phyloP scores from a whole-genome alignment of 2,797 vertebrate species.

The Pseudochromis fuscus region DNA sequence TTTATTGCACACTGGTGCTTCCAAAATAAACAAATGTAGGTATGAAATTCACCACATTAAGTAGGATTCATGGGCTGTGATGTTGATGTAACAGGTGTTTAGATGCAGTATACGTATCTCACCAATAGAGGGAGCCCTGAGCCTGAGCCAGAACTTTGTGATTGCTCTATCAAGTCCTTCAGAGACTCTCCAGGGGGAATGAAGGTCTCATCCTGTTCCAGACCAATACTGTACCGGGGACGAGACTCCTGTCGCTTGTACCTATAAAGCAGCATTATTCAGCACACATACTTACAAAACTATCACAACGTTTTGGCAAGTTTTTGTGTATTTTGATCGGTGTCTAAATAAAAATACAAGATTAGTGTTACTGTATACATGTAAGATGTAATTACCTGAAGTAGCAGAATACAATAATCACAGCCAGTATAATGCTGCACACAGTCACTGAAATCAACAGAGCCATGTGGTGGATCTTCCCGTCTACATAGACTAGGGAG shows the following conservation, averaged over 20 bases:
- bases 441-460: conserved; percentile 92
- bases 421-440: conserved; percentile 90
- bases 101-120: conserved; percentile 63
- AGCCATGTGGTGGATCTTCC: conserved; percentile 91
- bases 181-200: conserved; percentile 92
- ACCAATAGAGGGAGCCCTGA: conserved; percentile 99
- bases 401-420: conserved; percentile 94
- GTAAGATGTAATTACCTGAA: conserved; percentile 87
- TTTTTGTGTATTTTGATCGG: too few species aligned
- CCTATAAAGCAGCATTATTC: conserved; percentile 72
- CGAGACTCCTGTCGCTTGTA: conserved; percentile 92
- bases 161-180: conserved; percentile 95
- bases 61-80: not conserved
- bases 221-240: conserved; percentile 92
- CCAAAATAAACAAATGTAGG: not conserved
- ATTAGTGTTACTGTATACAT: not conserved
- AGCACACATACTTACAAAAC: conserved; percentile 2
- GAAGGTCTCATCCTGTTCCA: conserved; percentile 94
- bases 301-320: not conserved
- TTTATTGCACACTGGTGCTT: not conserved
- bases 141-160: conserved; percentile 96
- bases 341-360: too few species aligned
- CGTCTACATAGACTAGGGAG: conserved; percentile 88
- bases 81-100: not conserved
- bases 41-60: not conserved